Evolutionary conservation across 2,113 vertebrate species (phyloP).

Genomic region (Cyprinodon variegatus): DNA sequence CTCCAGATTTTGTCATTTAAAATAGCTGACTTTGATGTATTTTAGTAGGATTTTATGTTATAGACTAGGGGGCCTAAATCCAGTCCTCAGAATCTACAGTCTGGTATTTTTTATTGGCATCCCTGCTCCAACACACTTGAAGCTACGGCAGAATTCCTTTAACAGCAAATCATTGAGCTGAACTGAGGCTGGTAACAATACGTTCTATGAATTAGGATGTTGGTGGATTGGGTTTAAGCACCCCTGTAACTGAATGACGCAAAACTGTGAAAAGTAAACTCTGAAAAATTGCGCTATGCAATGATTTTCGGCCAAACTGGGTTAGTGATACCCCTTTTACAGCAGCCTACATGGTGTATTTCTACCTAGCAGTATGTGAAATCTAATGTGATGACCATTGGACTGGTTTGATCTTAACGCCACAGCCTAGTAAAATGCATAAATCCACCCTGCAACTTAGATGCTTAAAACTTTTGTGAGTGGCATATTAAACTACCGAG

Average conservation of each 20-base stretch:
- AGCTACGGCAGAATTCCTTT: not conserved
- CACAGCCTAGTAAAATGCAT: not conserved
- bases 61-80: not conserved
- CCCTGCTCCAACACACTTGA: not conserved
- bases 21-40: not conserved
- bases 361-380: not conserved
- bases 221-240: not conserved
- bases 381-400: not conserved
- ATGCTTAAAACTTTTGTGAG: not conserved
- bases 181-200: not conserved
- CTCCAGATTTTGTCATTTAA: not conserved
- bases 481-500: too few species aligned
- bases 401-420: not conserved
- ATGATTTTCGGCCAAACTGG: not conserved
- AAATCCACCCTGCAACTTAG: not conserved
- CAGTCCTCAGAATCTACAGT: not conserved
- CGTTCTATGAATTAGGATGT: not conserved
- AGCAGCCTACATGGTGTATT: not conserved
- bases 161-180: not conserved
- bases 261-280: not conserved
- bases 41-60: not conserved
- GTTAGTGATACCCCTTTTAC: not conserved
- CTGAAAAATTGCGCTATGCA: not conserved
- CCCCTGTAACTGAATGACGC: not conserved
- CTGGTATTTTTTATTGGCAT: not conserved